Percentiles rank a stretch among this genome's conserved stretches.
These are phyloP conservation scores for Pachyrhynchus sulphureomaculatus DNA, from an alignment of 1,140 invertebrate genomes.

Conservation along the genomic window DNA sequence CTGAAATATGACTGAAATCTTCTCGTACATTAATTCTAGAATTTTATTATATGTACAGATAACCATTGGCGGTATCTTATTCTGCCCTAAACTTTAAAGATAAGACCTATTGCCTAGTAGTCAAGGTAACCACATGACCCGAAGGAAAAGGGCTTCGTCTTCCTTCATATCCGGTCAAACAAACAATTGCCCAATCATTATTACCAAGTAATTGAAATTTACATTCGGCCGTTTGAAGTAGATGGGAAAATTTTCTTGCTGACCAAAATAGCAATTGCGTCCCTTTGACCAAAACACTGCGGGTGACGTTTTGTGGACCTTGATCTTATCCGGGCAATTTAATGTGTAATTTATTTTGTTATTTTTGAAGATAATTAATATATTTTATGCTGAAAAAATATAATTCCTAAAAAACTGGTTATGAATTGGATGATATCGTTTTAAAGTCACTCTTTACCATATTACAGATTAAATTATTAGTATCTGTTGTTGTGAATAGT, in stretches of 20 bases:
- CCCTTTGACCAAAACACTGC: constrained; percentile 25
- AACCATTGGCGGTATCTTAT: background rate
- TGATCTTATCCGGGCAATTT: constrained; percentile 6
- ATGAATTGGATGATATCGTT: too few species aligned
- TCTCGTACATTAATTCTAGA: background rate
- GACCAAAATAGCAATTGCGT: constrained; percentile 34
- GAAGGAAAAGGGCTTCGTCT: constrained; percentile 24
- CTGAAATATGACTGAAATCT: background rate
- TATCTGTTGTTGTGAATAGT: too few species aligned
- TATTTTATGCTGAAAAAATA: too few species aligned
- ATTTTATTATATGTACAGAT: background rate
- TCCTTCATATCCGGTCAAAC: constrained; percentile 36
- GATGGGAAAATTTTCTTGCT: constrained; percentile 22
- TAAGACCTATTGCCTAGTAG: constrained; percentile 16
- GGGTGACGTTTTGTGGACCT: constrained; percentile 33
- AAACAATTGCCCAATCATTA: constrained; percentile 41
- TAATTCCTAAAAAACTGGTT: too few species aligned
- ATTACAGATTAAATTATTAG: too few species aligned
- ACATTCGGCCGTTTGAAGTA: constrained; percentile 37
- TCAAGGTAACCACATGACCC: constrained; percentile 27
- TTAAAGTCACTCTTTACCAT: too few species aligned
- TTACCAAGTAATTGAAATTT: constrained; percentile 40
- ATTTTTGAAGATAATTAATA: too few species aligned
- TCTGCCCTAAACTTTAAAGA: constrained; percentile 14
- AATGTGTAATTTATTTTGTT: too few species aligned